A percentile compares a stretch with the other conserved stretches of the same genome.
Evolutionary conservation across 2,113 vertebrate species (phyloP).

Genomic region (Fulica atra): DNA sequence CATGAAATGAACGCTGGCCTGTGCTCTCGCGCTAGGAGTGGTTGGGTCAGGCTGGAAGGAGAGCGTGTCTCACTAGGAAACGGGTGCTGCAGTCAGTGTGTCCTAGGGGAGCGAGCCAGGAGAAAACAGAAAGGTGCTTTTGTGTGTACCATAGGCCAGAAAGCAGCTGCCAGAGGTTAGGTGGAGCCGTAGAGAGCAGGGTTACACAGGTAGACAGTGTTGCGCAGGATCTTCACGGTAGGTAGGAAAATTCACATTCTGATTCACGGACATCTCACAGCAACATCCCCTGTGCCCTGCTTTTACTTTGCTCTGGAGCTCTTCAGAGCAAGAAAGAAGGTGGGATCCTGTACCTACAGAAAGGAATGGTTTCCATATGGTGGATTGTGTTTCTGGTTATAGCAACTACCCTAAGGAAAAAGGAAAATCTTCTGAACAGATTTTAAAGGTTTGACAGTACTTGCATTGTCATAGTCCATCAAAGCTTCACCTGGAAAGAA

Average conservation of each 20-base stretch:
- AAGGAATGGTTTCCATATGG: not conserved
- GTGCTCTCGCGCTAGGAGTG: not conserved
- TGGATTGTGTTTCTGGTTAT: conserved; percentile 15
- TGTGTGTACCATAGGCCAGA: not conserved
- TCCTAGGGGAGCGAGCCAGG: not conserved
- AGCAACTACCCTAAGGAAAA: conserved; percentile 12
- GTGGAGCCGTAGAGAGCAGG: not conserved
- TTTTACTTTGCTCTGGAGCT: conserved; percentile 14
- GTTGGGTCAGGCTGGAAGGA: not conserved
- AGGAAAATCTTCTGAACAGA: conserved; percentile 44
- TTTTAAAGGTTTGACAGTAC: conserved; percentile 44
- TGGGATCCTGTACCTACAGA: not conserved
- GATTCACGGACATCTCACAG: conserved; percentile 25
- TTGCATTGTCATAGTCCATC: conserved; percentile 16
- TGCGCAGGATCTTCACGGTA: not conserved
- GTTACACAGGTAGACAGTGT: not conserved
- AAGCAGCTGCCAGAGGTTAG: not conserved
- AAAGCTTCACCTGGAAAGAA: conserved; percentile 26
- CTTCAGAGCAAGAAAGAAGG: conserved; percentile 1
- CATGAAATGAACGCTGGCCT: not conserved
- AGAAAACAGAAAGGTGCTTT: not conserved
- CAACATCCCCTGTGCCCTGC: not conserved
- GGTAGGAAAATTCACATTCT: not conserved
- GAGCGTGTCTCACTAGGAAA: not conserved
- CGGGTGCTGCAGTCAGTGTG: not conserved